phyloP scores from a whole-genome alignment of 30 jellyfish, hydroid and myxozoan genomes.

The Sanderia malayensis region DNA sequence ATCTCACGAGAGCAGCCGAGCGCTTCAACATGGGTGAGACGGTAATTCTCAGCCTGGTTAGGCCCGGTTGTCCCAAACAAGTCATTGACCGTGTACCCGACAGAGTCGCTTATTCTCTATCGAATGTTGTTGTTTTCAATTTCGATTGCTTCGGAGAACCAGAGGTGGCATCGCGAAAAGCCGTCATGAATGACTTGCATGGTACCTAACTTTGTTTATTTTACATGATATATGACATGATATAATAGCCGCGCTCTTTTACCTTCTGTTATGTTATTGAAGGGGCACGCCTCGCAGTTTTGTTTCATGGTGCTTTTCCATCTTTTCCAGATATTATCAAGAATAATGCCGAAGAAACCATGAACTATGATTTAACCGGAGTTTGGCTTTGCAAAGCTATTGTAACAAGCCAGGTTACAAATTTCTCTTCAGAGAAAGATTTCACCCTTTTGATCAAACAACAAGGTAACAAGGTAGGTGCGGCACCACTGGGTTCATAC shows the following conservation, averaged over 20 bases:
- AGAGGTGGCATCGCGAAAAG: slow-evolving; percentile 18
- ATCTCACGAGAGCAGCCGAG: slow-evolving; percentile 62
- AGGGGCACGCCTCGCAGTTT: neutral
- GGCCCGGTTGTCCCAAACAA: slow-evolving; percentile 61
- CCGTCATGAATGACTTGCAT: slow-evolving; percentile 17
- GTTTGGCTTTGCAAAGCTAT: slow-evolving; percentile 55
- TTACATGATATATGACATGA: too few relatives aligned
- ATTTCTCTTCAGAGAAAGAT: slow-evolving; percentile 27
- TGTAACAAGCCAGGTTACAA: slow-evolving; percentile 28
- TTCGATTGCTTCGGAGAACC: slow-evolving; percentile 45
- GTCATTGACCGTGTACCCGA: slow-evolving; percentile 57
- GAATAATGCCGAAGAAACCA: slow-evolving; percentile 26
- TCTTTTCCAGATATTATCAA: slow-evolving; percentile 19
- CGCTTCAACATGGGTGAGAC: slow-evolving; percentile 56
- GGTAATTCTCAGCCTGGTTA: slow-evolving; percentile 19
- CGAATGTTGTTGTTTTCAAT: slow-evolving; percentile 39
- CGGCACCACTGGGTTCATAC: too few relatives aligned
- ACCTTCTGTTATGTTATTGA: too few relatives aligned
- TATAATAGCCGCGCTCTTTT: too few relatives aligned
- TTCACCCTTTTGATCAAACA: slow-evolving; percentile 41
- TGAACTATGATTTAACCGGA: slow-evolving; percentile 47
- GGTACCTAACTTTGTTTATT: too few relatives aligned
- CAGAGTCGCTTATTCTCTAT: slow-evolving; percentile 48
- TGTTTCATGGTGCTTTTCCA: neutral
- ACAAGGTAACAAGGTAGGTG: slow-evolving; percentile 34